Evolutionary conservation across 2,113 vertebrate genomes (phyloP).

Genomic region (Eclectus roratus): DNA sequence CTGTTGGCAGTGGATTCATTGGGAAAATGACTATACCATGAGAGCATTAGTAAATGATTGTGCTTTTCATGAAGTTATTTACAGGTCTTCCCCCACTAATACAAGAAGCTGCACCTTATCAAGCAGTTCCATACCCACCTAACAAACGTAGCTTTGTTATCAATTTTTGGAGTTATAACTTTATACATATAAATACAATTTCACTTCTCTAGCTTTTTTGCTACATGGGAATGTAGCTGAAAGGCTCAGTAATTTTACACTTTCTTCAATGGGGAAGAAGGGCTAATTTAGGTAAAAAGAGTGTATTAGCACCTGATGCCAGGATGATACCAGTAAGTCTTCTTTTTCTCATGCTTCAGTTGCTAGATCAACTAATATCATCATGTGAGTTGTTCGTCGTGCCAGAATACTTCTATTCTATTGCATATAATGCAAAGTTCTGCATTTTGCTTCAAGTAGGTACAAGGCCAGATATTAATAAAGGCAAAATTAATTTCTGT

Average conservation of each 20-base stretch:
- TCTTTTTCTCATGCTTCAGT: background rate
- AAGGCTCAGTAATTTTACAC: background rate
- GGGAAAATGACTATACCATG: background rate
- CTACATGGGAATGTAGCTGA: background rate
- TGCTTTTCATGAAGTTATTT: slow-evolving; percentile 5
- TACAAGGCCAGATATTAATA: background rate
- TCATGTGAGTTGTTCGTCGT: background rate
- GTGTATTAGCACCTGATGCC: background rate
- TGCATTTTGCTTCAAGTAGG: background rate
- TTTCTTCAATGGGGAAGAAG: background rate
- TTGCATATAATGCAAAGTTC: background rate
- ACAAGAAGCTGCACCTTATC: background rate
- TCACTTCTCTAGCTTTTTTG: background rate
- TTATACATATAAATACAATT: background rate
- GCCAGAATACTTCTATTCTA: background rate
- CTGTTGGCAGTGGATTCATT: background rate
- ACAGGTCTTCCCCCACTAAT: background rate
- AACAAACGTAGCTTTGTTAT: background rate
- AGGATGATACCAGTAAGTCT: background rate
- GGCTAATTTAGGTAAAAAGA: background rate
- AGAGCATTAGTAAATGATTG: background rate
- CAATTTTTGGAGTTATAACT: background rate
- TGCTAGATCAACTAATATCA: background rate
- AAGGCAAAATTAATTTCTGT: background rate
- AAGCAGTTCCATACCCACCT: background rate